These are phyloP conservation scores for Scolopax bukidnonensis DNA, from an alignment of 2,797 vertebrate genomes.

Conservation along the genomic window DNA sequence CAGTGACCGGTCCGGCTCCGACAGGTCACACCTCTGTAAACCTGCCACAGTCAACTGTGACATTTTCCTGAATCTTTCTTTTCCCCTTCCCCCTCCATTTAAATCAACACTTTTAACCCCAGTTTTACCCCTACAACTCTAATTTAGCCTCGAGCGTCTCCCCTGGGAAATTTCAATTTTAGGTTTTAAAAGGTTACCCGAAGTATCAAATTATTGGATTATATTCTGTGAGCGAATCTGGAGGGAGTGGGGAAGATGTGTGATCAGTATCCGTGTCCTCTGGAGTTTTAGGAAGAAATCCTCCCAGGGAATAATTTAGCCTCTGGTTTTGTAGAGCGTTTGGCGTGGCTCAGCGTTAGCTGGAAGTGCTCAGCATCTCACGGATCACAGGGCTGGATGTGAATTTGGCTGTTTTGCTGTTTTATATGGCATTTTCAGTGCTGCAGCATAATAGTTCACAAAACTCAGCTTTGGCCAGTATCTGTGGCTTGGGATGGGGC, in stretches of 20 bases:
- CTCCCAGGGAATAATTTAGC: background rate
- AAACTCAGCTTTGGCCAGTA: background rate
- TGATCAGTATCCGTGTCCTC: background rate
- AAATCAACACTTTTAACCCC: background rate
- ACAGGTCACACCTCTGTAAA: background rate
- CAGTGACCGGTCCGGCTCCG: background rate
- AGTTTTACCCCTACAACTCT: background rate
- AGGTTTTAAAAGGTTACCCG: background rate
- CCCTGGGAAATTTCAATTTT: background rate
- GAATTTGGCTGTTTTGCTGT: background rate
- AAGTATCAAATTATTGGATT: background rate
- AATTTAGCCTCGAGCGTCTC: background rate
- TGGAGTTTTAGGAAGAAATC: background rate
- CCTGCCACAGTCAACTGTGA: background rate
- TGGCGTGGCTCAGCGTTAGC: background rate
- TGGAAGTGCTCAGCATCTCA: background rate
- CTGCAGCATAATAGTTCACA: background rate
- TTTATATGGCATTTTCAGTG: background rate
- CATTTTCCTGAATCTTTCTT: background rate
- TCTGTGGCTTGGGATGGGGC: background rate
- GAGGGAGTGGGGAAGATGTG: rapidly evolving
- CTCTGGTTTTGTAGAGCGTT: background rate
- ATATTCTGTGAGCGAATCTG: rapidly evolving
- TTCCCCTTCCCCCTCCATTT: background rate
- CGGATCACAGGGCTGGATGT: rapidly evolving